A percentile compares a stretch with the other conserved stretches of the same genome.
Evolutionary conservation across 2,113 vertebrate genomes (phyloP).

Genomic region (Siniperca knerii): DNA sequence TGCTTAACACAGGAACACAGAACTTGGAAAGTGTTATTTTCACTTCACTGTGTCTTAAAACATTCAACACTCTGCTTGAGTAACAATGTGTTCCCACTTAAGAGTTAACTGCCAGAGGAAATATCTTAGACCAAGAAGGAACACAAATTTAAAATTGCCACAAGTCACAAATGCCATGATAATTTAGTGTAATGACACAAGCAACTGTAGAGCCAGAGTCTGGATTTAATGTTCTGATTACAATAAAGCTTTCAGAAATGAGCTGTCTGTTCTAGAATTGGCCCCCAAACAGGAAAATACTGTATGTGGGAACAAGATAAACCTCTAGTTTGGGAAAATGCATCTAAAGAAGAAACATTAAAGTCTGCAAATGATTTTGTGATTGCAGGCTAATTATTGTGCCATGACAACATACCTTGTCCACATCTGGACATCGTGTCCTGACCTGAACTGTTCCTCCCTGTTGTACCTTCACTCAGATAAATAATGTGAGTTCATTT

Average conservation of each 20-base stretch:
- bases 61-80: background rate
- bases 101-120: background rate
- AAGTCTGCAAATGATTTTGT: constrained; percentile 5
- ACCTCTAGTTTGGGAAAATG: background rate
- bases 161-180: background rate
- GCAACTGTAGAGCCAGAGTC: background rate
- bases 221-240: constrained; percentile 7
- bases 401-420: background rate
- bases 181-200: background rate
- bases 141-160: background rate
- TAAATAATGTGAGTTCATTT: constrained; percentile 1
- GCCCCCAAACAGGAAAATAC: background rate
- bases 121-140: background rate
- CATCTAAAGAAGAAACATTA: background rate
- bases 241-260: background rate
- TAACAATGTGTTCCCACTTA: background rate
- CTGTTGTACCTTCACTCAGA: background rate
- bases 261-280: background rate
- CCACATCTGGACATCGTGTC: background rate
- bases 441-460: constrained; percentile 15
- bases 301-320: background rate
- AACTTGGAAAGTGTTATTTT: background rate
- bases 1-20: too few species aligned
- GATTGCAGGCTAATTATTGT: background rate
- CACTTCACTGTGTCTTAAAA: background rate